These are phyloP conservation scores for Medauroidea extradentata DNA, from an alignment of 1,140 invertebrate species.

Conservation along the genomic window DNA sequence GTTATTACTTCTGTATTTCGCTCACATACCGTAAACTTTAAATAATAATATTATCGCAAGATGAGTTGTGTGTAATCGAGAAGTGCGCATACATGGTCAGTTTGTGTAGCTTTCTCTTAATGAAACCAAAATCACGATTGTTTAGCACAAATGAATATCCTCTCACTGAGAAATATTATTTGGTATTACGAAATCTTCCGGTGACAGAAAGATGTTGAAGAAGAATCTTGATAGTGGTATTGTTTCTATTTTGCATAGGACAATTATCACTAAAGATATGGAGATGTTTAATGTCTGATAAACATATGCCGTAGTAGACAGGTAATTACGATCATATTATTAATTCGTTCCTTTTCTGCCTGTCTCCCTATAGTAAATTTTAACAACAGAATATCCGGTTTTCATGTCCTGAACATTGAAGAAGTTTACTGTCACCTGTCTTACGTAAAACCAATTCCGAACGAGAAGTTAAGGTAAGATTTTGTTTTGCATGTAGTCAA, in stretches of 20 bases:
- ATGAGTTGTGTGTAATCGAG: too few species aligned
- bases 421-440: slow-evolving; percentile 15
- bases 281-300: neutral
- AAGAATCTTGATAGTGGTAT: too few species aligned
- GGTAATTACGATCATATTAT: slow-evolving; percentile 10
- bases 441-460: slow-evolving; percentile 13
- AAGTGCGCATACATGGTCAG: too few species aligned
- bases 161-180: neutral
- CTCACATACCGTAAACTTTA: too few species aligned
- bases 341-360: slow-evolving; percentile 12
- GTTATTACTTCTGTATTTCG: too few species aligned
- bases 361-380: slow-evolving; percentile 8
- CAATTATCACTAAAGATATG: neutral
- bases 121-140: too few species aligned
- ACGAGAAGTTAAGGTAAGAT: slow-evolving; percentile 6
- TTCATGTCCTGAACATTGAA: slow-evolving; percentile 13
- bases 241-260: neutral
- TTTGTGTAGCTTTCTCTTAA: too few species aligned
- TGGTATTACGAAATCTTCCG: neutral
- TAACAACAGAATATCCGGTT: neutral
- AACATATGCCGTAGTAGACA: neutral
- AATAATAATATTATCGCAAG: too few species aligned
- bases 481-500: slow-evolving; percentile 18
- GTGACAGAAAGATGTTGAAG: too few species aligned
- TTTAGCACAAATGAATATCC: neutral